phyloP scores from a whole-genome alignment of 2,113 vertebrate genomes.

The Parus major region DNA sequence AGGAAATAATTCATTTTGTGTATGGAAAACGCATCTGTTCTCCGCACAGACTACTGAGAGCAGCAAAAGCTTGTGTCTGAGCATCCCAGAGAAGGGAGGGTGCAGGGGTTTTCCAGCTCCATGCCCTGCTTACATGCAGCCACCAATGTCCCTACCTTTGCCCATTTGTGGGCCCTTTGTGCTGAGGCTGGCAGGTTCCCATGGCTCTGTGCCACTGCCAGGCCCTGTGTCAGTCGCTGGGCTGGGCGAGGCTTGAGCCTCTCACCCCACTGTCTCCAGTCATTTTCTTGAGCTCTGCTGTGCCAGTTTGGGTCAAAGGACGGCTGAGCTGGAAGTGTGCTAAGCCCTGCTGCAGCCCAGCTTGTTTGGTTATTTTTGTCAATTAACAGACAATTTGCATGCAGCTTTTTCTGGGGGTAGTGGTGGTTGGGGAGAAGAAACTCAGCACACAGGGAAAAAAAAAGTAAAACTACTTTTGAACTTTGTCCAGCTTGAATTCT shows the following conservation, averaged over 20 bases:
- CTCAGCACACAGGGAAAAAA: neutral
- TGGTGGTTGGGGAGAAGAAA: neutral
- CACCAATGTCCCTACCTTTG: neutral
- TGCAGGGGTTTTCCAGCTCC: fast-evolving
- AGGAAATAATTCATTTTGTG: neutral
- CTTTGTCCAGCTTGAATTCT: neutral
- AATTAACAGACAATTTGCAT: neutral
- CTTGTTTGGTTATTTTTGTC: neutral
- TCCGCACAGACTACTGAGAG: neutral
- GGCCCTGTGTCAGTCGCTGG: fast-evolving
- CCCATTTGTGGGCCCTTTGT: neutral
- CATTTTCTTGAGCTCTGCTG: neutral
- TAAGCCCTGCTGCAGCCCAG: neutral
- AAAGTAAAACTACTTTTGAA: neutral
- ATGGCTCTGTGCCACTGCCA: fast-evolving
- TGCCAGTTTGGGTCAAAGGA: neutral
- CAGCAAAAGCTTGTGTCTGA: neutral
- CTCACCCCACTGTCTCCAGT: neutral
- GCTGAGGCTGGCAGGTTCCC: neutral
- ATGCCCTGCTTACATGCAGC: neutral
- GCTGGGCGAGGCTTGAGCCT: neutral
- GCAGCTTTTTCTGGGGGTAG: neutral
- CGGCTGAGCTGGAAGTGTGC: neutral
- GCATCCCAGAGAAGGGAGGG: neutral
- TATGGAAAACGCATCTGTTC: neutral